A percentile compares a stretch with the other conserved stretches of the same genome.
These are phyloP conservation scores for Himalopsyche japonica DNA, from an alignment of 2,888 invertebrate species.

Conservation along the genomic window DNA sequence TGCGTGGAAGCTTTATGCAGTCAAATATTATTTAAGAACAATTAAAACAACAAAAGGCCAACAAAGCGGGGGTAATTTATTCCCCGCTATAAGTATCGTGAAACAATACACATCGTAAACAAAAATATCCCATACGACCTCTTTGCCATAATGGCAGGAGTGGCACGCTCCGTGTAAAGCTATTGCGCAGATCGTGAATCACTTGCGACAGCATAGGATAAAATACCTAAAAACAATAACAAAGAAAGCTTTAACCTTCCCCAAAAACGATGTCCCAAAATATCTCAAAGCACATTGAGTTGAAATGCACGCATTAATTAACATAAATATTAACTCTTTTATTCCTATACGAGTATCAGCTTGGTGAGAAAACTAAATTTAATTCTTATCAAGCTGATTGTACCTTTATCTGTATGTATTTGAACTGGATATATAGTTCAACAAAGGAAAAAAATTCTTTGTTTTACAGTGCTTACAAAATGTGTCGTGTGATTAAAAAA, in stretches of 20 bases:
- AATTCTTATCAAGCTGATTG: too few species aligned
- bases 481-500: too few species aligned
- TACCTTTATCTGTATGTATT: too few species aligned
- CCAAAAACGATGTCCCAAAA: background rate
- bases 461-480: too few species aligned
- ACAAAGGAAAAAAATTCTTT: too few species aligned
- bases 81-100: constrained; percentile 14
- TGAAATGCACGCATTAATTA: background rate
- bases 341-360: background rate
- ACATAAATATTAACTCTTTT: background rate
- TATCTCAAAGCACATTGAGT: background rate
- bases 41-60: background rate
- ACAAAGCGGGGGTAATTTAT: constrained; percentile 13
- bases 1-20: background rate
- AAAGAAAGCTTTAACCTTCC: constrained; percentile 30
- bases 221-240: constrained; percentile 35
- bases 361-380: too few species aligned
- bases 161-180: constrained; percentile 19
- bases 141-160: constrained; percentile 11
- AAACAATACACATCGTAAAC: constrained; percentile 27
- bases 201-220: constrained; percentile 29
- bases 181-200: constrained; percentile 27
- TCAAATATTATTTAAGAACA: constrained; percentile 1
- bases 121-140: constrained; percentile 24
- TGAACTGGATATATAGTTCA: too few species aligned